Evolutionary conservation across 1,140 invertebrate genomes (phyloP).

Genomic region (Hylaeus anthracinus): DNA sequence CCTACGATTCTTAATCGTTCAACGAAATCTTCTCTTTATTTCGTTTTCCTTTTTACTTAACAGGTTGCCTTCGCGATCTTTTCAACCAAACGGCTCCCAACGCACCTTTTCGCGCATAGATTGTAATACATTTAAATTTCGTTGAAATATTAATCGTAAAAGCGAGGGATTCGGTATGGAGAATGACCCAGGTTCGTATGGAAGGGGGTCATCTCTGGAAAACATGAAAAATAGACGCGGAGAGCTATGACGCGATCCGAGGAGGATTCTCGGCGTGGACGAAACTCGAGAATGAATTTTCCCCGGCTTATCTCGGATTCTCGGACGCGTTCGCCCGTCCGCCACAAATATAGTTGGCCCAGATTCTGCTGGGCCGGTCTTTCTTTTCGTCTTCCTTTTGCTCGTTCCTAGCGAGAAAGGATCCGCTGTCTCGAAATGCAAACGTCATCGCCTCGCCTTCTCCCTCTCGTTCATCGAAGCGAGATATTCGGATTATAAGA

Average conservation of each 20-base stretch:
- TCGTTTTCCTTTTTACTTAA: not conserved
- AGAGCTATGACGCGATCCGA: not conserved
- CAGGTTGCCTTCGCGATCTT: no score
- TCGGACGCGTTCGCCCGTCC: conserved; percentile 27
- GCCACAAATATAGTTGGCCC: conserved; percentile 64
- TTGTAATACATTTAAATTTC: no score
- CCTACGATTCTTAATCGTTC: no score
- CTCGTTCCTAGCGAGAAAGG: conserved; percentile 2
- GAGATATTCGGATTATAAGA: no score
- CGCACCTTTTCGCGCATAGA: no score
- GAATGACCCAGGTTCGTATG: no score
- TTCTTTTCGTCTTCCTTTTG: conserved; percentile 24
- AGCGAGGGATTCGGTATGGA: no score
- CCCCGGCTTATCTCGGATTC: conserved; percentile 41
- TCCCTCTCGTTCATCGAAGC: no score
- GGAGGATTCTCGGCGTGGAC: not conserved
- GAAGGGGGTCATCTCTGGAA: no score
- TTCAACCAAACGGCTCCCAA: no score
- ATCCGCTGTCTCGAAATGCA: not conserved
- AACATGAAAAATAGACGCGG: not conserved
- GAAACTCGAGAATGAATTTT: conserved; percentile 19
- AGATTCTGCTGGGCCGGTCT: conserved; percentile 52
- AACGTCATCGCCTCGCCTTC: not conserved
- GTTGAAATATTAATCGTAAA: no score
- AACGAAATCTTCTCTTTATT: not conserved